phyloP scores from a whole-genome alignment of 2,797 vertebrate species.

The Pachyuromys duprasi region DNA sequence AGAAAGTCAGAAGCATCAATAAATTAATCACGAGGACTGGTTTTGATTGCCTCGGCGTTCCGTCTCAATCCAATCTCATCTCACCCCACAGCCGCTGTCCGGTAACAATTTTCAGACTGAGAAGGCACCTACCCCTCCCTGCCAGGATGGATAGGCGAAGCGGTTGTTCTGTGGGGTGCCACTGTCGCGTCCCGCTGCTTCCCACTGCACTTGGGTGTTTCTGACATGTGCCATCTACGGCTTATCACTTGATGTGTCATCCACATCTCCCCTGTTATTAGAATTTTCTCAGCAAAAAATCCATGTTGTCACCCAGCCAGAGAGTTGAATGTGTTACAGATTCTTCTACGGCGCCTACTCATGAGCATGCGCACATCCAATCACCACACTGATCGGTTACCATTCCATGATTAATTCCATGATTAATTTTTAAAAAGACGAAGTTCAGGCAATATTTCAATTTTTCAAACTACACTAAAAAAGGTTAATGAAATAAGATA shows the following conservation, averaged over 20 bases:
- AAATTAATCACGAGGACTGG: neutral
- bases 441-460: neutral
- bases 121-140: neutral
- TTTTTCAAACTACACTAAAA: neutral
- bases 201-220: neutral
- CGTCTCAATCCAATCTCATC: neutral
- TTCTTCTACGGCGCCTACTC: neutral
- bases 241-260: neutral
- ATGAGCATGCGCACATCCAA: neutral
- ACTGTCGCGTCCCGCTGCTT: neutral
- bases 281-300: conserved; percentile 10
- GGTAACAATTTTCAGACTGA: neutral
- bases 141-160: neutral
- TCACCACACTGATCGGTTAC: neutral
- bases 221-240: neutral
- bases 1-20: neutral
- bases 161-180: neutral
- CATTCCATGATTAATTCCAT: neutral
- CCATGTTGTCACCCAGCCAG: neutral
- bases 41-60: neutral
- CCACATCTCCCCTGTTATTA: neutral
- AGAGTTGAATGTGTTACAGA: neutral
- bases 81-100: neutral
- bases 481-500: neutral
- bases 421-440: neutral